A percentile compares a stretch with the other conserved stretches of the same genome.
Evolutionary conservation across 2,888 invertebrate species (phyloP).

Genomic region (Rutpela maculata): DNA sequence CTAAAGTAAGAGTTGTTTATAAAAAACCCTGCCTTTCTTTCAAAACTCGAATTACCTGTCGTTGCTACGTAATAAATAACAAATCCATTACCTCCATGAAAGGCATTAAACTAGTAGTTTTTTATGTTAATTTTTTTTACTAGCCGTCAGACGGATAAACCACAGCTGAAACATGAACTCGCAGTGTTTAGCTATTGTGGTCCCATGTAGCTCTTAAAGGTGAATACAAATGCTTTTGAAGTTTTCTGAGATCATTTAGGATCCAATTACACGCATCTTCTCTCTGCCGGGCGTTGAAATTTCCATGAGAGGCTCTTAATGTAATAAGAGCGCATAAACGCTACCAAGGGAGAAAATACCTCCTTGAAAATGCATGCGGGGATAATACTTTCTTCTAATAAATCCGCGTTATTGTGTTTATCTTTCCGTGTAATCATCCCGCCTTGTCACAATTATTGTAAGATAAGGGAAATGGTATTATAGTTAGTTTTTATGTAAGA

Average conservation of each 20-base stretch:
- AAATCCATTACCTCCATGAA: neutral
- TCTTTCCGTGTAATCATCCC: constrained; percentile 1
- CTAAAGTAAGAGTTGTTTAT: too few relatives aligned
- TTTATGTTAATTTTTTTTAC: neutral
- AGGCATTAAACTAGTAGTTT: neutral
- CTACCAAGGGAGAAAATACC: constrained; percentile 45
- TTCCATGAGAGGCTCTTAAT: constrained; percentile 54
- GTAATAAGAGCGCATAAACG: constrained; percentile 47
- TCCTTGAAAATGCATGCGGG: constrained; percentile 35
- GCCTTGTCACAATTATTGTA: constrained; percentile 37
- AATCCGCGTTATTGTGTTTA: constrained; percentile 10
- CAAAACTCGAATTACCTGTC: too few relatives aligned
- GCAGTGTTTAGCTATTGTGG: neutral
- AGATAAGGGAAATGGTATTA: constrained; percentile 1
- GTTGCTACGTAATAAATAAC: neutral
- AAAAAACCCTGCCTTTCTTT: too few relatives aligned
- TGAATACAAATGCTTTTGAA: constrained; percentile 32
- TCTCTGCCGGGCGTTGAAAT: constrained; percentile 46
- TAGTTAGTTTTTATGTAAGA: neutral
- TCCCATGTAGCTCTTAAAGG: constrained; percentile 19
- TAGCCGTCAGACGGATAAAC: neutral
- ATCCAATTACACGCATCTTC: constrained; percentile 56
- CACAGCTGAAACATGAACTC: neutral
- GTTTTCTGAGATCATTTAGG: constrained; percentile 27
- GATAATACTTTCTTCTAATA: constrained; percentile 16